phyloP scores from a whole-genome alignment of 2,888 invertebrate genomes.

The Orchesella flavescens region DNA sequence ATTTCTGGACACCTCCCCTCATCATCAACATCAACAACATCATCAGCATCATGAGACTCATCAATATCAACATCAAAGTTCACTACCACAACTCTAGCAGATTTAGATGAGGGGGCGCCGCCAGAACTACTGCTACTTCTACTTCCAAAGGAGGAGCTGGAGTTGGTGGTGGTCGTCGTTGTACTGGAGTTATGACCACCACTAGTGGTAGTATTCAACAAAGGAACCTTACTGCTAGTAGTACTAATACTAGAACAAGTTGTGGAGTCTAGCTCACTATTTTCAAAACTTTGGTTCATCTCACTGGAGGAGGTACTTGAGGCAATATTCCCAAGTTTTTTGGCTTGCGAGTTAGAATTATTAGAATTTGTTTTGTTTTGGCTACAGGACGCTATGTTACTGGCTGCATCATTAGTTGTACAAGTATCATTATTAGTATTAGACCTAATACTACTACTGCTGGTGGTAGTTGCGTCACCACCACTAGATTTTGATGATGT shows the following conservation, averaged over 20 bases:
- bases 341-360: no score
- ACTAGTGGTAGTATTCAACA: constrained; percentile 3
- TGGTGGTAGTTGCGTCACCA: no score
- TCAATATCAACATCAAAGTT: neutral
- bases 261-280: constrained; percentile 25
- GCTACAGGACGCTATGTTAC: constrained; percentile 28
- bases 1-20: constrained; percentile 64
- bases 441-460: neutral
- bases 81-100: constrained; percentile 24
- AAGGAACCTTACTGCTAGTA: constrained; percentile 32
- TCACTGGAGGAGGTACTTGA: constrained; percentile 19
- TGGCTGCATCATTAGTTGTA: neutral
- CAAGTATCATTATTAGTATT: neutral
- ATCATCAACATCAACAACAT: neutral
- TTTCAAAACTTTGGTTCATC: constrained; percentile 31
- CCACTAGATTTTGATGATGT: neutral
- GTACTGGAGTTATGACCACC: constrained; percentile 16
- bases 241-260: constrained; percentile 29
- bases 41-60: neutral
- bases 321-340: neutral
- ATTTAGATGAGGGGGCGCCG: neutral
- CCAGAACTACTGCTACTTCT: neutral
- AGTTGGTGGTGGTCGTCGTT: constrained; percentile 19
- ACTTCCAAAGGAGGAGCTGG: constrained; percentile 13
- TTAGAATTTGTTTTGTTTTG: neutral